These are phyloP conservation scores for Drosophila kepulauana DNA, from an alignment of 1,140 invertebrate genomes.

Conservation along the genomic window DNA sequence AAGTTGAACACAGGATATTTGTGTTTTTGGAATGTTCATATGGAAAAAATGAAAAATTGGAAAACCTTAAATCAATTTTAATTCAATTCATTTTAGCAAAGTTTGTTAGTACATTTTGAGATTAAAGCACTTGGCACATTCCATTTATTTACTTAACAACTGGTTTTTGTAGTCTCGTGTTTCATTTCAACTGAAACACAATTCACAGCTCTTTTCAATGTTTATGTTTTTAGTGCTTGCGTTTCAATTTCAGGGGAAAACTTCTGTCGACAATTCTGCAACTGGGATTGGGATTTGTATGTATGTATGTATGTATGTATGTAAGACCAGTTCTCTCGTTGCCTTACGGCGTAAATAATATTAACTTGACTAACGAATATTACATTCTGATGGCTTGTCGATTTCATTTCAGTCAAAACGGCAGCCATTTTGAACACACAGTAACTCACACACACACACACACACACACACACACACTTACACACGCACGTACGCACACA, in stretches of 20 bases:
- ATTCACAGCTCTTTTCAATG: conserved; percentile 18
- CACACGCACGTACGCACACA: background rate
- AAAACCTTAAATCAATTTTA: too few species aligned
- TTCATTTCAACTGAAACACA: conserved; percentile 35
- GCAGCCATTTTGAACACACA: conserved; percentile 37
- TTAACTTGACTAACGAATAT: conserved; percentile 18
- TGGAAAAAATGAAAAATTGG: too few species aligned
- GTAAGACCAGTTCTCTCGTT: conserved; percentile 16
- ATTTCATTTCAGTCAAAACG: conserved; percentile 30
- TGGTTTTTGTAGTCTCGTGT: conserved; percentile 31
- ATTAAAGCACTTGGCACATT: background rate
- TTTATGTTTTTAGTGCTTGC: conserved; percentile 43
- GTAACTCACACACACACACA: background rate
- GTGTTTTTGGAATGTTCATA: background rate
- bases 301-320: conserved; percentile 24
- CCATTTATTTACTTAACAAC: conserved; percentile 38
- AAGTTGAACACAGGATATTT: background rate
- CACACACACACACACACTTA: conserved; percentile 2
- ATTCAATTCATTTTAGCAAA: background rate
- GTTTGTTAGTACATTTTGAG: too few species aligned
- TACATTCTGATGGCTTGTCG: conserved; percentile 18
- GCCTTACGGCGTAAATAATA: conserved; percentile 43
- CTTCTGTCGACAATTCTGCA: conserved; percentile 39
- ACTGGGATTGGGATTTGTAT: conserved; percentile 7
- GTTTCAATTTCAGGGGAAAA: conserved; percentile 64